These are phyloP conservation scores for Dinoponera quadriceps DNA, from an alignment of 1,140 invertebrate species.

Conservation along the genomic window DNA sequence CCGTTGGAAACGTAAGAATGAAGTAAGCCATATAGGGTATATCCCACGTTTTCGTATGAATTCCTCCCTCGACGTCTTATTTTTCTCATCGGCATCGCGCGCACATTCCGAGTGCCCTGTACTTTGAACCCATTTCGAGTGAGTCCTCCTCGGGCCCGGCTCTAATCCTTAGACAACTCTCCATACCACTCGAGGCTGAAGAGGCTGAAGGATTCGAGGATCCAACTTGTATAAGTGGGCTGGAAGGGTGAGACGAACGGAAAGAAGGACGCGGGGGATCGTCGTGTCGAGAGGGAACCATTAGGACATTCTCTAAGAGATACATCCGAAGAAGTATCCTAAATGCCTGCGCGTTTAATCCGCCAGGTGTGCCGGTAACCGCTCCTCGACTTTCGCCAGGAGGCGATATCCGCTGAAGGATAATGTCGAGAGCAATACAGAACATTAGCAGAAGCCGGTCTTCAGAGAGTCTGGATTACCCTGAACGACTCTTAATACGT, in stretches of 20 bases:
- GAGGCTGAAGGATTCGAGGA: slow-evolving; percentile 71
- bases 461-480: slow-evolving; percentile 35
- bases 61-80: slow-evolving; percentile 18
- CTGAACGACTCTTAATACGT: slow-evolving; percentile 35
- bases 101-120: slow-evolving; percentile 62
- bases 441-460: slow-evolving; percentile 46
- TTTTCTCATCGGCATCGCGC: slow-evolving; percentile 64
- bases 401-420: slow-evolving; percentile 40
- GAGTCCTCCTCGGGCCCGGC: slow-evolving; percentile 64
- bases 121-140: slow-evolving; percentile 65
- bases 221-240: slow-evolving; percentile 56
- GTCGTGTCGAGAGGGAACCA: slow-evolving; percentile 63
- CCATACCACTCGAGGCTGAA: slow-evolving; percentile 68
- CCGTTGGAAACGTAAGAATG: not conserved
- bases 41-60: not conserved
- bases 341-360: slow-evolving; percentile 51
- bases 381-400: slow-evolving; percentile 32
- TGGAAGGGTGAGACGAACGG: slow-evolving; percentile 41
- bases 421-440: slow-evolving; percentile 53
- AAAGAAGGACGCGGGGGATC: slow-evolving; percentile 51
- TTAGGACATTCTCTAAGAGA: slow-evolving; percentile 62
- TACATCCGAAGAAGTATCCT: slow-evolving; percentile 64
- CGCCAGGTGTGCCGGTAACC: slow-evolving; percentile 34
- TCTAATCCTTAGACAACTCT: slow-evolving; percentile 76
- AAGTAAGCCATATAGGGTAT: not conserved